A percentile compares a stretch with the other conserved stretches of the same genome.
Evolutionary conservation across 2,113 vertebrate species (phyloP).

Genomic region (Cnemophilus loriae): DNA sequence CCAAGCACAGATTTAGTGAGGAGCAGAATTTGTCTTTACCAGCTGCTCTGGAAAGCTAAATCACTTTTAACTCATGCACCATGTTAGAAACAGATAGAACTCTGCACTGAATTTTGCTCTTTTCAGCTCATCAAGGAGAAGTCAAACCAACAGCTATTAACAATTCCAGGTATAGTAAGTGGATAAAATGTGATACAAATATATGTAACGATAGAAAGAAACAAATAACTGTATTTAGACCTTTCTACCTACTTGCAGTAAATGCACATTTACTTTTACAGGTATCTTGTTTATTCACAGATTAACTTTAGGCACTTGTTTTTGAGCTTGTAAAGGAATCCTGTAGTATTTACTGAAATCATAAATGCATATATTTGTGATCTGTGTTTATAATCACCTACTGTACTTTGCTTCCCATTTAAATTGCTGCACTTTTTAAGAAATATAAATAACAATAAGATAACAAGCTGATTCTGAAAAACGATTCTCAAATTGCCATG

Average conservation of each 20-base stretch:
- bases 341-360: background rate
- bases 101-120: background rate
- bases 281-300: background rate
- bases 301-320: background rate
- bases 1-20: background rate
- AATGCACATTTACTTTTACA: background rate
- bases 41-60: background rate
- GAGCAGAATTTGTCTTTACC: background rate
- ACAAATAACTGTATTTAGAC: background rate
- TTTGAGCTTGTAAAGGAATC: background rate
- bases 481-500: background rate
- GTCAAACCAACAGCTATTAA: background rate
- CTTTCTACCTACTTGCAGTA: background rate
- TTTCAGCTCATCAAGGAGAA: background rate
- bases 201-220: background rate
- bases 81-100: background rate
- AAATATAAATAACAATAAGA: background rate
- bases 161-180: background rate
- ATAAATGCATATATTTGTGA: background rate
- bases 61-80: background rate
- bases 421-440: background rate
- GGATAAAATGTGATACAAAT: background rate
- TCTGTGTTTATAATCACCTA: background rate
- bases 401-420: background rate
- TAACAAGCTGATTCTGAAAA: background rate